Evolutionary conservation across 2,797 vertebrate genomes (phyloP).

Genomic region (Moxostoma hubbsi): DNA sequence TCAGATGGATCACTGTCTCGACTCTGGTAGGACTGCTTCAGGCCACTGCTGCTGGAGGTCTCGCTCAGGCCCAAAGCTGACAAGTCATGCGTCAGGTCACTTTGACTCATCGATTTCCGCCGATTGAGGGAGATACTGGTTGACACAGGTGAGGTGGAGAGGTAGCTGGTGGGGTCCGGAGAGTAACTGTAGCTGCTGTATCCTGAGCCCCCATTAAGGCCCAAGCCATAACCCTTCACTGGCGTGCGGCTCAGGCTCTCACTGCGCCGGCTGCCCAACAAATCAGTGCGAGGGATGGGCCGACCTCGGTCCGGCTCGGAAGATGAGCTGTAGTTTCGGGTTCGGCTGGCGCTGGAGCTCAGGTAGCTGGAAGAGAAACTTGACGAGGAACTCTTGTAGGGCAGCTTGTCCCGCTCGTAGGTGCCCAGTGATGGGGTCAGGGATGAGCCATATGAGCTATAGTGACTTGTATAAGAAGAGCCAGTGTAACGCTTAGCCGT

Average conservation of each 20-base stretch:
- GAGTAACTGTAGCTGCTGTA: slow-evolving; percentile 78
- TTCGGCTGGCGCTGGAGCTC: slow-evolving; percentile 67
- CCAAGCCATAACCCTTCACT: slow-evolving; percentile 71
- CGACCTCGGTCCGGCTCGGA: slow-evolving; percentile 80
- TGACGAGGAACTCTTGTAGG: slow-evolving; percentile 74
- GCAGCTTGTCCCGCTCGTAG: slow-evolving; percentile 82
- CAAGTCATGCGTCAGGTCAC: slow-evolving; percentile 88
- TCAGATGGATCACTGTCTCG: slow-evolving; percentile 78
- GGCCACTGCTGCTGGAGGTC: slow-evolving; percentile 72
- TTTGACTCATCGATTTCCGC: slow-evolving; percentile 91
- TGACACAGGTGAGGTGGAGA: slow-evolving; percentile 65
- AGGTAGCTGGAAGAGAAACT: slow-evolving; percentile 79
- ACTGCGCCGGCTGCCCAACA: slow-evolving; percentile 77
- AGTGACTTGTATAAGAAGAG: slow-evolving; percentile 86
- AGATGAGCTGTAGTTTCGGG: slow-evolving; percentile 80
- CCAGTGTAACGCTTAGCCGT: slow-evolving; percentile 90
- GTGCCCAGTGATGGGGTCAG: slow-evolving; percentile 80
- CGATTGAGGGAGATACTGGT: slow-evolving; percentile 79
- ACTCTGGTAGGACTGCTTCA: slow-evolving; percentile 81
- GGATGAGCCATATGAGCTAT: slow-evolving; percentile 86
- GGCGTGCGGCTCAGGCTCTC: slow-evolving; percentile 84
- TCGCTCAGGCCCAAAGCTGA: slow-evolving; percentile 82
- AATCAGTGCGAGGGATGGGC: slow-evolving; percentile 81
- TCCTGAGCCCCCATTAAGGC: slow-evolving; percentile 83
- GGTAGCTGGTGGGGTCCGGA: slow-evolving; percentile 79